Evolutionary conservation across 2,888 invertebrate species (phyloP).

Genomic region (Harmothoe impar): DNA sequence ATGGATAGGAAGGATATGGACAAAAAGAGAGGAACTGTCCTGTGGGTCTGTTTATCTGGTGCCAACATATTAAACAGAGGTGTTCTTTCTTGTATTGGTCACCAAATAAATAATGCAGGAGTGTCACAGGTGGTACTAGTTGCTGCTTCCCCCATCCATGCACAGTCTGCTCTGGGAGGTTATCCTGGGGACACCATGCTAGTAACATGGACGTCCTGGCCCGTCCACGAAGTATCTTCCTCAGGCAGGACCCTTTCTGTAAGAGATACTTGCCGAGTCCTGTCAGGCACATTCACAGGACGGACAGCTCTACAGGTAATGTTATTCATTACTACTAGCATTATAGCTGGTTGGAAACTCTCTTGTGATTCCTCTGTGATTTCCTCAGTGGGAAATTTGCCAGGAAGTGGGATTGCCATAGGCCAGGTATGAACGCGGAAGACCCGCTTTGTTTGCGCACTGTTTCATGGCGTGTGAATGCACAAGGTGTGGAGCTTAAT

Average conservation of each 20-base stretch:
- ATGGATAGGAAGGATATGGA: too few species aligned
- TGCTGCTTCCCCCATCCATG: not conserved
- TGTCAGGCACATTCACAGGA: too few species aligned
- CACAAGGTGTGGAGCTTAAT: too few species aligned
- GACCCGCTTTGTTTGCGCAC: too few species aligned
- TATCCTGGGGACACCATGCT: not conserved
- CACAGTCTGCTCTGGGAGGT: not conserved
- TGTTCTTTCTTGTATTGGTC: slow-evolving; percentile 4
- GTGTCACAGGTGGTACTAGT: not conserved
- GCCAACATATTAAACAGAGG: not conserved
- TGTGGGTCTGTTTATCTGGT: not conserved
- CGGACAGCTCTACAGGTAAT: too few species aligned
- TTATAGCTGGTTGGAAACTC: too few species aligned
- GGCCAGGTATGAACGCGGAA: too few species aligned
- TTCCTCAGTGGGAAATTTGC: too few species aligned
- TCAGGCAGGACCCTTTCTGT: not conserved
- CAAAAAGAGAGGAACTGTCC: not conserved
- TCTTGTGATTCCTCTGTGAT: too few species aligned
- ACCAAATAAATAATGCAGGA: not conserved
- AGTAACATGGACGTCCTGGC: not conserved
- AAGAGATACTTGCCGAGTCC: not conserved
- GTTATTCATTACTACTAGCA: too few species aligned
- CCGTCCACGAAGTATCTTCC: not conserved
- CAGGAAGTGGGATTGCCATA: too few species aligned
- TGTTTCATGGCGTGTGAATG: too few species aligned